Evolutionary conservation across 2,797 vertebrate species (phyloP).

Genomic region (Micropoecilia bifurca): DNA sequence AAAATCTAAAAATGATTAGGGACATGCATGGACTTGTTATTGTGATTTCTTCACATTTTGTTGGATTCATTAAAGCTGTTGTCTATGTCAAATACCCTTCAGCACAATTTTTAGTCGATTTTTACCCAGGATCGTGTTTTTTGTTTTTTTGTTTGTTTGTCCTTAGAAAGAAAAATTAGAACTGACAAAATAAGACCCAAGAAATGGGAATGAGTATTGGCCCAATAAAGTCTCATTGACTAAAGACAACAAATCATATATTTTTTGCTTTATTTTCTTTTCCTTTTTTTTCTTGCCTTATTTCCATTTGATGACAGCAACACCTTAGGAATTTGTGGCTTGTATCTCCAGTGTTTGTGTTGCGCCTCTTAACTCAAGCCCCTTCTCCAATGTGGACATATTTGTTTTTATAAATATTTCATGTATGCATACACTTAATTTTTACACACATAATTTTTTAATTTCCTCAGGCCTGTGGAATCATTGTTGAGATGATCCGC

Average conservation of each 20-base stretch:
- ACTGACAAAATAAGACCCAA: not conserved
- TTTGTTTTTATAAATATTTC: not conserved
- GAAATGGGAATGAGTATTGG: not conserved
- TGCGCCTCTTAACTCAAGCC: not conserved
- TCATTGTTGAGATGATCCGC: slow-evolving; percentile 97
- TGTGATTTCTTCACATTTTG: not conserved
- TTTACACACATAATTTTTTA: not conserved
- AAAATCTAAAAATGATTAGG: not conserved
- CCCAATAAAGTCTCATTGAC: not conserved
- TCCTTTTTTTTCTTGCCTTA: not conserved
- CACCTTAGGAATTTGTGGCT: not conserved
- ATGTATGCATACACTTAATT: not conserved
- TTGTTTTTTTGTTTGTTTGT: not conserved
- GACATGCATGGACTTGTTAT: not conserved
- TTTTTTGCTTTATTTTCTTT: not conserved
- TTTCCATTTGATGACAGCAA: not conserved
- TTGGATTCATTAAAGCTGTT: not conserved
- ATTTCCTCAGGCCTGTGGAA: slow-evolving; percentile 89
- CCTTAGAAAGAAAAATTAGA: not conserved
- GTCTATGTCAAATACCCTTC: not conserved
- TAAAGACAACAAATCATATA: not conserved
- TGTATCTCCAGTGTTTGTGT: not conserved
- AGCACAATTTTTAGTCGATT: not conserved
- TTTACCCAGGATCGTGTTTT: not conserved
- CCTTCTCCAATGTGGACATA: not conserved